Evolutionary conservation across 2,888 invertebrate genomes (phyloP), one percentile per base, ranked within the genome.

Genomic region (Pyrrhia umbra): DNA sequence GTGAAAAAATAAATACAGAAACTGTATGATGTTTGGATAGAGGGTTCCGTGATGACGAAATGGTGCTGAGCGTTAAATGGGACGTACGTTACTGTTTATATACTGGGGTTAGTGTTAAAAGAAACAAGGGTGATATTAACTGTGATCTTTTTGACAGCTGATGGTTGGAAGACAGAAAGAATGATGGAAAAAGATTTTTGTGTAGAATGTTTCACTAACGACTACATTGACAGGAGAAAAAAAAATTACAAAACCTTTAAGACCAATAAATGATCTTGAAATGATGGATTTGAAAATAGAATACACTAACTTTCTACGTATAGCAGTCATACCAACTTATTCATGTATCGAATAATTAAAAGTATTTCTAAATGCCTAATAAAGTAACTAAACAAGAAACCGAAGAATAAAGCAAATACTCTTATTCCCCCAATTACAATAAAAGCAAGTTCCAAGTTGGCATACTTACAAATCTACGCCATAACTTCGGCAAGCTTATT

Each of bases 11-110:
- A 71, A 60, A 69, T 51, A 61, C 25, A 54, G 37, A 64, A 59
- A 59, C 63, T 52, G 39, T 39, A 52, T 59, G 55, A 64, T 81
- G 73, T 75, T 78, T 81, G 56, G 56, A 66, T 68, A 71, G 55
- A 74, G 68, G 70, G 63, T 52, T 30, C 46, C 39, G 51, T 77
- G 66, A 83, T 82, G 77, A 68, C 49, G 67, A 46, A 46, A 51
- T 27, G 54, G 59, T 68, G 77, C 51, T 78, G 77, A 84, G 60
- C 71, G 71, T 50, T 69, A 61, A 79, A 79, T 73, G 75, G 59
- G 67, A 64, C 56, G 57, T 43, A 52, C 37, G 62, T 72, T 59
- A 64, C 42, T 73, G 65, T 79, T 74, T 75, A 75, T 70, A 62
- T 59, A 62, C 57, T 42, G 9, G 42, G 25, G 57, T 62, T n/a